Evolutionary conservation across 2,888 invertebrate genomes (phyloP), one percentile per base, ranked within the genome.

Genomic region (Ernsta delagoae): DNA sequence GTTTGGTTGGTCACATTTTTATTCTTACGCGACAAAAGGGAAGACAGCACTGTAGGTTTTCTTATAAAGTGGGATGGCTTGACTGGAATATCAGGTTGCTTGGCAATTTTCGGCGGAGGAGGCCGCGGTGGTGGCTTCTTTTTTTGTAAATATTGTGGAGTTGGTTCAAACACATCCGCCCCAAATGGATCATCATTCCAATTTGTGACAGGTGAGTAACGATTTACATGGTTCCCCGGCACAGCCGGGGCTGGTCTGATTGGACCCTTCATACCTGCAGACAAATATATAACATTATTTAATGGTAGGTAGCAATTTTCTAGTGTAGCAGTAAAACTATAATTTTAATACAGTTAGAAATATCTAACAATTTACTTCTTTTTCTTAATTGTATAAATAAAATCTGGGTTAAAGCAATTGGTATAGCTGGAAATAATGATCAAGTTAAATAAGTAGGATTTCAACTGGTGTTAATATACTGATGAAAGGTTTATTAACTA

Each of bases 61-160:
- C 93, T 87, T 71, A 89, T 87, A 73, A 93, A 95, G 86, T 88
- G 95, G 77, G 90, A 90, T 77, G 94, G 94, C 82, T 90, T 95
- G 74, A 77, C 86, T 77, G 85, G 94, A 70, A 88, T 72, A 77
- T 90, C 94, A 73, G 85, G 88, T 66, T 87, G 87, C 76, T 81
- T 90, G 36, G 72, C 79, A 9, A 82, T 77, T 70, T 94, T 84
- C 2, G 96, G 96, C 72, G 96, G 96, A 67, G 96, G 96, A 4
- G 96, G 96, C 45, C 96, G 88, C 4, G 96, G 96, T 4, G 96
- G 96, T 43, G 96, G 96, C 81, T 95, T 95, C 79, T 95, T 96
- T 83, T 95, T 96, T 73, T 94, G 94, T 31, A 82, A 77, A 73
- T 79, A 84, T 67, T 90, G 81, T 60, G 91, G 90, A 50, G 83